Evolutionary conservation across 2,888 invertebrate genomes (phyloP).

Genomic region (Branchipolynoe longqiensis): DNA sequence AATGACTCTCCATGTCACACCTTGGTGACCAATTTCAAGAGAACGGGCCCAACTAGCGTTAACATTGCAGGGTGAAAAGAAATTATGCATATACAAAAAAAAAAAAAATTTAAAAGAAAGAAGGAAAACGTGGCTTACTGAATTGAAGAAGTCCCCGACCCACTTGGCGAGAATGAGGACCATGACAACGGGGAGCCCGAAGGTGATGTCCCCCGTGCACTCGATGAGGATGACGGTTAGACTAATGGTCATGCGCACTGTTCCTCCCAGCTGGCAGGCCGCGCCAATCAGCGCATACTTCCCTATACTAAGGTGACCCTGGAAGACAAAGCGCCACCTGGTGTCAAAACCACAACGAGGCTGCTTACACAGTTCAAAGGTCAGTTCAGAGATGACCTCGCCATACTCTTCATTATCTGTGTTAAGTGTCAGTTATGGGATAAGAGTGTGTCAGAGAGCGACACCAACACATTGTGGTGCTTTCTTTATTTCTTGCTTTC

Average conservation of each 20-base stretch:
- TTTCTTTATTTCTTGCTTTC: too few species aligned
- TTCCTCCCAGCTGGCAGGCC: slow-evolving; percentile 85
- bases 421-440: too few species aligned
- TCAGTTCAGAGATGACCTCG: too few species aligned
- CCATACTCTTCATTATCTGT: too few species aligned
- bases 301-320: slow-evolving; percentile 84
- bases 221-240: slow-evolving; percentile 98
- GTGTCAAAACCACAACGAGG: too few species aligned
- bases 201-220: slow-evolving; percentile 95
- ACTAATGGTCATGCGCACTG: slow-evolving; percentile 98
- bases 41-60: background rate
- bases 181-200: slow-evolving; percentile 97
- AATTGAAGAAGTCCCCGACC: slow-evolving; percentile 98
- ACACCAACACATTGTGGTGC: too few species aligned
- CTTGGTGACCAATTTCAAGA: background rate
- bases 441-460: too few species aligned
- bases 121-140: slow-evolving; percentile 87
- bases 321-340: too few species aligned
- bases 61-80: background rate
- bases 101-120: background rate
- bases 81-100: background rate
- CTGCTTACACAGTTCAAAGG: too few species aligned
- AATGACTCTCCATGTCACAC: background rate
- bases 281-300: slow-evolving; percentile 98
- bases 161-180: slow-evolving; percentile 97